Base-by-base conservation (phyloP, 1,140 invertebrate genomes). In the Condylostylus longicornis region DNA sequence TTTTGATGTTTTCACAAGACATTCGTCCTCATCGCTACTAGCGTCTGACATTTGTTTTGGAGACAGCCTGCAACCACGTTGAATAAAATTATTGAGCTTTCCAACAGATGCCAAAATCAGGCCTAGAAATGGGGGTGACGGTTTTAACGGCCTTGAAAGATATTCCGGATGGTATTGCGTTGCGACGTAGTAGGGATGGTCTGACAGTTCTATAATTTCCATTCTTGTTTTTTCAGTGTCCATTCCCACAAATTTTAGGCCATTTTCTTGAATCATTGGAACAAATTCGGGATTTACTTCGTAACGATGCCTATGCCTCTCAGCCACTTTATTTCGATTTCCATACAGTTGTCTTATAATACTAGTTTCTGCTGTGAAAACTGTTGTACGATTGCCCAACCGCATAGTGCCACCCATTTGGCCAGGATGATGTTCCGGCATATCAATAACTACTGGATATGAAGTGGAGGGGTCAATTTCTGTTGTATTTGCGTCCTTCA, bases 91-190 rank as follows among this genome's bases (percentile, higher is more conserved):
- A 20, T 75, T 69, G 15, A 91, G 62, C 58, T 82, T 81, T 13
- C 77, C 77, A 38, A 77, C 72, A 2, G 88, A 76, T 8, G 89
- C 86, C 34, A 96, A 66, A 45, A 98, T 78, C 2, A 99, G 68
- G 35, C 96, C 96, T 38, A 97, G 64, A 55, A 96, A 99, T 4
- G 91, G 90, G 4, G 95, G 86, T 21, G 89, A 95, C 1, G 95
- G 93, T 44, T 80, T 82, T 34, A 96, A 62, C 0, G 95, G 94
- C 2, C 93, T 70, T 1, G 88, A 94, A 33, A 96, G 67, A 62
- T 98, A 99, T 61, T 98, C 95, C 0, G 95, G 95, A 64, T 98
- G 95, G 61, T 84, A 99, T 62, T 98, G 96, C 1, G 91, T 90
- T 0, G 82, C 87, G 10, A 96, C 83, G 64, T 85, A 99, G 58